phyloP scores from a whole-genome alignment of 2,797 vertebrate genomes.

The Anomalospiza imberbis region DNA sequence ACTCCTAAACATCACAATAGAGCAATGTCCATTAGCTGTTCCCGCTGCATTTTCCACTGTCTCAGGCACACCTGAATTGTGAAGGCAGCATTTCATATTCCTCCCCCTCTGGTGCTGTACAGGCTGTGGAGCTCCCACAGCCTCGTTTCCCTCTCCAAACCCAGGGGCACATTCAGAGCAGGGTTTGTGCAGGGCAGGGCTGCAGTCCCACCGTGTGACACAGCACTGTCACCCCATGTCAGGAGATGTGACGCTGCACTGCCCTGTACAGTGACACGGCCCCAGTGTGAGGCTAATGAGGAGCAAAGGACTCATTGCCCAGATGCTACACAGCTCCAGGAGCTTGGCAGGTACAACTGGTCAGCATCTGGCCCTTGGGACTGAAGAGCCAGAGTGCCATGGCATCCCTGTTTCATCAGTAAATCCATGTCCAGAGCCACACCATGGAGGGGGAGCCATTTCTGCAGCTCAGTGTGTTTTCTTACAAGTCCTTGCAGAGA shows the following conservation, averaged over 20 bases:
- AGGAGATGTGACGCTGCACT: background rate
- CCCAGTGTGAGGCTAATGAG: background rate
- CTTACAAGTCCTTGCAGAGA: background rate
- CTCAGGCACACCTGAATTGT: background rate
- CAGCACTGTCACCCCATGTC: background rate
- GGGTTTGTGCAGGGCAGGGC: background rate
- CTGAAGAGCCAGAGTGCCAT: background rate
- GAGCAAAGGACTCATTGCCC: background rate
- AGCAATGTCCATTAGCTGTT: background rate
- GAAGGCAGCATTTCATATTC: background rate
- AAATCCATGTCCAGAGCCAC: background rate
- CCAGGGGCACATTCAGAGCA: accelerated
- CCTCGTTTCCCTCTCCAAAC: accelerated
- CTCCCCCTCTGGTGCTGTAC: background rate
- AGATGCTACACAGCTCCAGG: background rate
- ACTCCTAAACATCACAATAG: background rate
- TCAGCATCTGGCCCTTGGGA: background rate
- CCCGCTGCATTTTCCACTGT: background rate
- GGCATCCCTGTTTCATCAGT: background rate
- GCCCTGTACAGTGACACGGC: background rate
- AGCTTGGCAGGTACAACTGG: background rate
- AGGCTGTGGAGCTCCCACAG: background rate
- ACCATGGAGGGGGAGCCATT: accelerated
- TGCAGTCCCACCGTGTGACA: background rate
- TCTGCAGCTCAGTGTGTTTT: background rate